Evolutionary conservation across 2,888 invertebrate genomes (phyloP).

Genomic region (Nephrotoma appendiculata): DNA sequence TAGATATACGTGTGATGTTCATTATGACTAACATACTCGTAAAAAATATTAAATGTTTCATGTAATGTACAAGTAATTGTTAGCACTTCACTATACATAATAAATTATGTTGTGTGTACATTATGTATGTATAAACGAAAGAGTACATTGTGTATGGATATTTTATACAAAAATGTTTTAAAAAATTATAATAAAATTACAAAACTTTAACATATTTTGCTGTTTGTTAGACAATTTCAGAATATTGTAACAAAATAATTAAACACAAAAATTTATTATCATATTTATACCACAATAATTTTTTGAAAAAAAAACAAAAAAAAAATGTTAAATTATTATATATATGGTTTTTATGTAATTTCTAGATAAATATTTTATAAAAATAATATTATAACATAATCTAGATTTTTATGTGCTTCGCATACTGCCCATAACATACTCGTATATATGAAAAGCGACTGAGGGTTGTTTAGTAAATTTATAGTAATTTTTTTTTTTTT

Average conservation of each 20-base stretch:
- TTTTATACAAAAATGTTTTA: not conserved
- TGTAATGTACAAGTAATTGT: not conserved
- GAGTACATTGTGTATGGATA: not conserved
- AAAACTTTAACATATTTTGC: not conserved
- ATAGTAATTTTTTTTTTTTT: not conserved
- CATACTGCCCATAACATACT: not conserved
- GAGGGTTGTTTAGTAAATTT: not conserved
- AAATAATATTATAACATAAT: not conserved
- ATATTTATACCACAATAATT: not conserved
- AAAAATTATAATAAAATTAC: not conserved
- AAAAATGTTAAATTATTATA: not conserved
- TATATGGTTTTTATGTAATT: not conserved
- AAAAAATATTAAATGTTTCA: not conserved
- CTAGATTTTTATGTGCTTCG: not conserved
- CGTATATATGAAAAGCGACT: not conserved
- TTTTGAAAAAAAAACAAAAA: not conserved
- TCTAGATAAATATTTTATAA: not conserved
- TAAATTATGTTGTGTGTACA: not conserved
- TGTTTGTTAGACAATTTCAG: not conserved
- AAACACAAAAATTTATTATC: not conserved
- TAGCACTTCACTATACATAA: not conserved
- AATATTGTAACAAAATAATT: not conserved
- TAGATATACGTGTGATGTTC: not conserved
- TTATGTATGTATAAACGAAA: not conserved
- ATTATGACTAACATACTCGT: not conserved